Percentiles rank a stretch among this genome's conserved stretches.
These are phyloP conservation scores for Sipha maydis DNA, from an alignment of 2,888 invertebrate genomes.

Conservation along the genomic window DNA sequence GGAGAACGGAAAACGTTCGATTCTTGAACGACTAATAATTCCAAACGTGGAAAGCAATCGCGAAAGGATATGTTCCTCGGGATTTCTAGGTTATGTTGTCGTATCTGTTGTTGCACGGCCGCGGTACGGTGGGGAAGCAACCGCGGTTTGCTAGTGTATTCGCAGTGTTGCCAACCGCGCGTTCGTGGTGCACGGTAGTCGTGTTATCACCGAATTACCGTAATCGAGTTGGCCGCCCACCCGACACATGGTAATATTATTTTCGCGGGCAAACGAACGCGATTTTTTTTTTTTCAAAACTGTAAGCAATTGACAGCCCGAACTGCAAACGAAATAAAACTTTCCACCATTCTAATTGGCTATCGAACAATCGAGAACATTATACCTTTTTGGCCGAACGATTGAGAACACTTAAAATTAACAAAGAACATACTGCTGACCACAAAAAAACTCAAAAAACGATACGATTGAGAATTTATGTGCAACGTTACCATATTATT, in stretches of 20 bases:
- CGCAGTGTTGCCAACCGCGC: not conserved
- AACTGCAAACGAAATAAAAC: no score
- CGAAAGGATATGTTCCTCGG: not conserved
- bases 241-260: not conserved
- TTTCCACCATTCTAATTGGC: no score
- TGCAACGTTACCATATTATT: no score
- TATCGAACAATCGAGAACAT: no score
- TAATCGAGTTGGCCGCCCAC: not conserved
- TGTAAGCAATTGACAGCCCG: no score
- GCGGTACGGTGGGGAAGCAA: not conserved
- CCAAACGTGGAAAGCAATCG: constrained; percentile 39
- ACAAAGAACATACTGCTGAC: no score
- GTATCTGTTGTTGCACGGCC: not conserved
- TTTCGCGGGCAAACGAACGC: not conserved
- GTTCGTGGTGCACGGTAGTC: not conserved
- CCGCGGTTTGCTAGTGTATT: not conserved
- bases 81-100: constrained; percentile 49
- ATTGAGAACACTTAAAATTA: no score
- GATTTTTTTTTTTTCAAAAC: no score
- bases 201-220: not conserved
- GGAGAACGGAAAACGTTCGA: not conserved
- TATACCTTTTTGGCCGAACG: no score
- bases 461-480: no score
- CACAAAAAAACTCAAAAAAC: no score
- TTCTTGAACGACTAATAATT: not conserved